Conservation (phyloP, 2,113 vertebrate species). For the Bos indicus region DNA sequence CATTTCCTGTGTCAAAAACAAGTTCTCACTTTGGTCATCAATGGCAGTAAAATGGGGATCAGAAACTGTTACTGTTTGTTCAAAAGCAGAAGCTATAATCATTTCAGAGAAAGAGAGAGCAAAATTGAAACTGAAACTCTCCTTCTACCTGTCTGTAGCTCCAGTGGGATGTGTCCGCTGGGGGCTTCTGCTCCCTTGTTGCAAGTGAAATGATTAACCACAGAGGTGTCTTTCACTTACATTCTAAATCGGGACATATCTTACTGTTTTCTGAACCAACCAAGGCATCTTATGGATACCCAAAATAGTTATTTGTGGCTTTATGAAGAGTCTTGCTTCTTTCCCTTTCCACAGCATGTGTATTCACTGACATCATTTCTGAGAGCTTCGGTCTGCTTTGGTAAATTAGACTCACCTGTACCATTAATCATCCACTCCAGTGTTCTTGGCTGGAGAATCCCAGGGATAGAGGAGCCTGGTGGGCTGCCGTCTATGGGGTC, state of each 20-base stretch:
- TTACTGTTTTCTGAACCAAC: conserved; percentile 8
- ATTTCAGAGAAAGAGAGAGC: conserved; percentile 67
- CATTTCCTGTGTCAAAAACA: conserved; percentile 66
- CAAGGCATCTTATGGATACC: not conserved
- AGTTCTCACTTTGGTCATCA: conserved; percentile 54
- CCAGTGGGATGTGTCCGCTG: not conserved
- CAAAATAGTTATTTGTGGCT: not conserved
- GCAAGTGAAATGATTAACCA: conserved; percentile 29
- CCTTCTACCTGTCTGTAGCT: not conserved
- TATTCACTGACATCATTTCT: not conserved
- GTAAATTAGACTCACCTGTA: not conserved
- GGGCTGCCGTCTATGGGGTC: too few relatives aligned
- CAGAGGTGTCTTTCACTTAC: not conserved
- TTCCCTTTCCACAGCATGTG: not conserved
- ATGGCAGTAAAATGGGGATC: conserved; percentile 44
- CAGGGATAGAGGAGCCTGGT: too few relatives aligned
- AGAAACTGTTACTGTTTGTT: conserved; percentile 68
- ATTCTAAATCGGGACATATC: not conserved
- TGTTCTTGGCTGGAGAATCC: too few relatives aligned
- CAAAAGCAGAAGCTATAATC: conserved; percentile 71
- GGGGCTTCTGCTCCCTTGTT: not conserved
- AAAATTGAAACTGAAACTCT: conserved; percentile 54
- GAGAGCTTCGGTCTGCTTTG: not conserved
- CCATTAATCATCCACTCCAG: too few relatives aligned
- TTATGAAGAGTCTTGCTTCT: not conserved